Evolutionary conservation across 2,888 invertebrate species (phyloP).

Genomic region (Chalcis sispes): DNA sequence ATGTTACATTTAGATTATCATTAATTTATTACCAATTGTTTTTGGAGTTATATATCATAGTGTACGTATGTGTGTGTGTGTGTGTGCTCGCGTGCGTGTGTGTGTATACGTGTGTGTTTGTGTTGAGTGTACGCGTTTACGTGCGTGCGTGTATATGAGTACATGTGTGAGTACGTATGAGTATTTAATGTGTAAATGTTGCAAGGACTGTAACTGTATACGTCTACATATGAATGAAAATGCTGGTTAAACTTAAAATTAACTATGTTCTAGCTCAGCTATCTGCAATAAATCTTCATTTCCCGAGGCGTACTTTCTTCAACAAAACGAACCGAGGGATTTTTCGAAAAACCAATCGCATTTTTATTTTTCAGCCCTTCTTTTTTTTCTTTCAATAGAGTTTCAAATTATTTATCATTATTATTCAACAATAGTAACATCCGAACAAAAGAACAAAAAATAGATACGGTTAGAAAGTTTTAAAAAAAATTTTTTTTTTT

Average conservation of each 20-base stretch:
- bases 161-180: constrained; percentile 49
- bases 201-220: constrained; percentile 54
- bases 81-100: constrained; percentile 27
- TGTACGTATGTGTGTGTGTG: constrained; percentile 20
- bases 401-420: too few relatives aligned
- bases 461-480: neutral
- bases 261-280: constrained; percentile 65
- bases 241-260: constrained; percentile 64
- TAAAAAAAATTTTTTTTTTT: neutral
- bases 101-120: constrained; percentile 12
- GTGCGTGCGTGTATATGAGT: constrained; percentile 5
- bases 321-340: constrained; percentile 25
- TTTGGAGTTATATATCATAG: too few relatives aligned
- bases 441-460: constrained; percentile 2
- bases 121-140: neutral
- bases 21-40: constrained; percentile 72
- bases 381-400: neutral
- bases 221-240: constrained; percentile 68
- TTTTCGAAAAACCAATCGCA: too few relatives aligned
- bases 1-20: constrained; percentile 75
- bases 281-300: constrained; percentile 60
- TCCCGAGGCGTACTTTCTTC: constrained; percentile 46
- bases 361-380: neutral
- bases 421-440: neutral
- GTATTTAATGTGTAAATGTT: constrained; percentile 59